A percentile compares a stretch with the other conserved stretches of the same genome.
These are phyloP conservation scores for Drosophila elegans DNA, from an alignment of 1,140 invertebrate genomes.

Conservation along the genomic window DNA sequence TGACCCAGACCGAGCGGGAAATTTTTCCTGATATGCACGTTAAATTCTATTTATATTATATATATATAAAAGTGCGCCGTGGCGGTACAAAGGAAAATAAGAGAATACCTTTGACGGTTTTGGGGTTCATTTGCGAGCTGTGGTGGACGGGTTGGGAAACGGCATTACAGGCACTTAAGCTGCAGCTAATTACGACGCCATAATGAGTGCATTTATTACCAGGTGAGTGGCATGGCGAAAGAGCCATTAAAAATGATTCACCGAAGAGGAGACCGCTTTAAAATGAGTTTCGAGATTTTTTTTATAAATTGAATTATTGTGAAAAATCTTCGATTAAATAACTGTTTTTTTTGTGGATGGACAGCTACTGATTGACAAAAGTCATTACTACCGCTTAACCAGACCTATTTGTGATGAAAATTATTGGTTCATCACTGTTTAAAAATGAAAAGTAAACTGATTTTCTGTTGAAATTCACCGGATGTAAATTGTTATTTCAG, in stretches of 20 bases:
- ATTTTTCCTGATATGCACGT: conserved; percentile 6
- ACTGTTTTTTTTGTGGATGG: conserved; percentile 1
- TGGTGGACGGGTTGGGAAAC: neutral
- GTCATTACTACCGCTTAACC: conserved; percentile 10
- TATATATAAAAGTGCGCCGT: neutral
- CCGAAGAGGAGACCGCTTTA: conserved; percentile 14
- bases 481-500: no score
- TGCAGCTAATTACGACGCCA: conserved; percentile 67
- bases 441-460: conserved; percentile 6
- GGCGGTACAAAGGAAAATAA: conserved; percentile 21
- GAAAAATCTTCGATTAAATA: conserved; percentile 20
- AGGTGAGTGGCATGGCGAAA: conserved; percentile 18
- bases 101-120: conserved; percentile 58
- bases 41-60: neutral
- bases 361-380: conserved; percentile 6
- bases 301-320: conserved; percentile 9
- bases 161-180: conserved; percentile 40
- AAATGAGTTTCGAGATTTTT: conserved; percentile 1
- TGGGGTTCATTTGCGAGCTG: conserved; percentile 57
- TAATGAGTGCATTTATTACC: conserved; percentile 68
- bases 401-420: neutral
- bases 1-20: conserved; percentile 12
- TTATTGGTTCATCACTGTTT: neutral
- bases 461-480: neutral
- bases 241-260: conserved; percentile 56